These are phyloP conservation scores for Ostrea edulis DNA, from an alignment of 1,140 invertebrate genomes.

Conservation along the genomic window DNA sequence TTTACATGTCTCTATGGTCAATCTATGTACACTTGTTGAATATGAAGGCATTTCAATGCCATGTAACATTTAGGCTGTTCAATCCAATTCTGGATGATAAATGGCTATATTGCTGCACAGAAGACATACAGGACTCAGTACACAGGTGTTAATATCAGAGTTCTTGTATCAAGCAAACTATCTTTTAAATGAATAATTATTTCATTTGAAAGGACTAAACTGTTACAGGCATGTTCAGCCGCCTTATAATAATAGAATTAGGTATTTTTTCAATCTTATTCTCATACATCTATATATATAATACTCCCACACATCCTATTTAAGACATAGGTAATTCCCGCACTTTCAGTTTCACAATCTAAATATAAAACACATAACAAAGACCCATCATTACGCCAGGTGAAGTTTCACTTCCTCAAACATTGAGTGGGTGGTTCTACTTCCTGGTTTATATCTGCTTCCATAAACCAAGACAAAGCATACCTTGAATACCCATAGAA, in stretches of 20 bases:
- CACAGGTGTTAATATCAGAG: no score
- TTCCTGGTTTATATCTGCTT: not conserved
- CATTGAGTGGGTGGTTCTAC: slow-evolving; percentile 14
- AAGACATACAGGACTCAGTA: no score
- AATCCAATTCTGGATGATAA: no score
- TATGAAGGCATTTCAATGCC: no score
- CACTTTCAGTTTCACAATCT: slow-evolving; percentile 32
- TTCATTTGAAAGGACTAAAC: no score
- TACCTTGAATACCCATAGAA: not conserved
- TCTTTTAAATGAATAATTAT: no score
- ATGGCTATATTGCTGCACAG: no score
- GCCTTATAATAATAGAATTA: not conserved
- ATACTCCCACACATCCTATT: not conserved
- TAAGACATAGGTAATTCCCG: not conserved
- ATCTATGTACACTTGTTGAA: not conserved
- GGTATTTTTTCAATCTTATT: not conserved
- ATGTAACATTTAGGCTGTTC: no score
- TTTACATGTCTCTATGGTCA: not conserved
- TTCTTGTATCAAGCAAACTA: no score
- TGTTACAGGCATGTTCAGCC: no score
- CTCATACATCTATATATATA: slow-evolving; percentile 8
- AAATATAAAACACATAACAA: not conserved
- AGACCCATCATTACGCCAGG: not conserved
- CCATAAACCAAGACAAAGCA: not conserved
- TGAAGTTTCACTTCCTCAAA: slow-evolving; percentile 14